Base-by-base conservation (phyloP, 2,888 invertebrate species). In the Temnothorax unifasciatus region DNA sequence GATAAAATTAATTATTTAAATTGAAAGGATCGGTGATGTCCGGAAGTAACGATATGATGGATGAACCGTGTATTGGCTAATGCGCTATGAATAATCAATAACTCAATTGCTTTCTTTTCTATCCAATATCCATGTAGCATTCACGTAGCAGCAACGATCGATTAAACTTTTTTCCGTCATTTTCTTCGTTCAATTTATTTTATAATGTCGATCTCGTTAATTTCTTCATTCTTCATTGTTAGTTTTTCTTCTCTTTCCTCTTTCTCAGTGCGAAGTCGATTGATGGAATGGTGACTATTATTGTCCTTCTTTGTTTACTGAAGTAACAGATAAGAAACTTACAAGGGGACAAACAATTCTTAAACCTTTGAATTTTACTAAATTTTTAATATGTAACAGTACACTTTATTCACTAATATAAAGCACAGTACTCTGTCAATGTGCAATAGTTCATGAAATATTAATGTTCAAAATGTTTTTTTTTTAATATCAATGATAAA, bases 31-130 rank as follows among this genome's bases (percentile, higher is more conserved):
- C n/a, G 4, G 1, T 11, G n/a, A 15, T 1, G 18, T 25, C 18
- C n/a, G 52, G 15, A 44, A 59, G 13, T 47, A n/a, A 44, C 29
- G n/a, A 44, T 61, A n/a, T n/a, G 8, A 44, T 59, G 59, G 3
- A 74, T n/a, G 4, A 61, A n/a, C 13, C 44, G 15, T 44, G 25
- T 34, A 68, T 8, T 3, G 2, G 1, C 15, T 29, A 34, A 50
- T 34, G 9, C 13, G 2, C 29, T n/a, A 6, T 50, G 29, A 74
- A 59, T 74, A 73, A 73, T 59, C 25, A 29, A 73, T 41, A 29
- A 57, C 25, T 74, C 3, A 44, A 59, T 59, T 44, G n/a, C 18
- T 59, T n/a, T 9, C 21, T 54, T 41, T 29, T 29, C 13, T 29
- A 3, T n/a, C 13, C 5, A 41, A 6, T 29, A 3, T 29, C 18